These are phyloP conservation scores for Synanthedon vespiformis DNA, from an alignment of 2,888 invertebrate species.

Conservation along the genomic window DNA sequence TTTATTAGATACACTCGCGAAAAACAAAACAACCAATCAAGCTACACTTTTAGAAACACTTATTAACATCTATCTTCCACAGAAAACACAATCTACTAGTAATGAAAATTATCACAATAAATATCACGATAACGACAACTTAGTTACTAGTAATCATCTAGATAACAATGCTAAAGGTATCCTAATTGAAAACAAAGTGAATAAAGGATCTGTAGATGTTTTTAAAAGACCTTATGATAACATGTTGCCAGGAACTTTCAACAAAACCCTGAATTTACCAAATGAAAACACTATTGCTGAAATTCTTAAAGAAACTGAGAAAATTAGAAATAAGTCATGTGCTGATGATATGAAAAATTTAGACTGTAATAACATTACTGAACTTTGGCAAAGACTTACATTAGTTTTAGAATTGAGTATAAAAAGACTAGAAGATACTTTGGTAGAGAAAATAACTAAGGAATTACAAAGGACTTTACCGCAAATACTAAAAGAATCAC, in stretches of 20 bases:
- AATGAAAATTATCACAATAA: constrained; percentile 11
- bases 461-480: constrained; percentile 27
- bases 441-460: constrained; percentile 33
- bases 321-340: constrained; percentile 15
- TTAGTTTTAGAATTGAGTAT: constrained; percentile 32
- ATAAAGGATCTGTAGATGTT: constrained; percentile 14
- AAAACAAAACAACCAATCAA: constrained; percentile 4
- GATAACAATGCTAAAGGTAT: constrained; percentile 1
- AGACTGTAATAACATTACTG: constrained; percentile 18
- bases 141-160: constrained; percentile 11
- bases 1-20: background rate
- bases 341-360: constrained; percentile 19
- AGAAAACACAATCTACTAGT: constrained; percentile 16
- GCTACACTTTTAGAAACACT: constrained; percentile 20
- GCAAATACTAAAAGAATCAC: background rate
- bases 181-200: constrained; percentile 2
- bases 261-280: constrained; percentile 25
- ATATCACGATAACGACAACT: constrained; percentile 8
- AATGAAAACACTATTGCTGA: constrained; percentile 26
- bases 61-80: constrained; percentile 25
- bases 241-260: constrained; percentile 10
- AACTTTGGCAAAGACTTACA: constrained; percentile 38
- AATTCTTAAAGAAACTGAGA: constrained; percentile 19
- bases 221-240: constrained; percentile 20
- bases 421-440: constrained; percentile 33